Base-by-base conservation (phyloP, 2,888 invertebrate species). In the Ceraclea dissimilis region DNA sequence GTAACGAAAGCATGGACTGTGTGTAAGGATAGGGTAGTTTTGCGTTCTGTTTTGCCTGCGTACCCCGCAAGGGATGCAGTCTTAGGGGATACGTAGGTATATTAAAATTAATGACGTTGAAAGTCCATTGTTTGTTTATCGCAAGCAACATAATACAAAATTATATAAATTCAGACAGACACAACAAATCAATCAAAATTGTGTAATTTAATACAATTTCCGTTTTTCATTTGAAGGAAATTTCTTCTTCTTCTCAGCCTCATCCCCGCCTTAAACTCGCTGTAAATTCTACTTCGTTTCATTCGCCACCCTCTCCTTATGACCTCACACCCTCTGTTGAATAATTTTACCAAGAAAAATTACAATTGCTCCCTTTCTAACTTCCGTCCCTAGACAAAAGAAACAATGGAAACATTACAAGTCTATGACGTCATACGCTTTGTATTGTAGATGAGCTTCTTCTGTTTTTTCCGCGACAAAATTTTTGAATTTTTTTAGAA, bases 311-410 rank as follows among this genome's bases (percentile, higher is more conserved):
- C 39, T 39, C 39, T 39, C 49, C 43, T 57, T 50, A 57, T 57
- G 57, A 52, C 47, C 48, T 26, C 31, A 56, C 39, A 49, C 13
- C 46, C 51, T 39, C 22, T 44, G 19, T 44, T 57, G 57, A 57
- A 57, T 57, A 59, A 56, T 59, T 53, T 58, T 46, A 46, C 54
- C 33, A 22, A 56, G 57, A 59, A 59, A 57, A 56, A 59, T 59
- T 59, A 59, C 59, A 56, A 59, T 56, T 44, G 57, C 51, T 20
- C 47, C 54, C 51, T 51, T n/a, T 51, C 48, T 44, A n/a, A 57
- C 56, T 31, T 51, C 39, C 51, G 22, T 11, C 34, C 21, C 31
- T 39, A 54, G 44, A 57, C 57, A 54, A 57, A 55, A 44, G 53
- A 47, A 22, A 47, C 51, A 20, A 50, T 13, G 26, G 39, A 55